Conservation (phyloP, 2,797 vertebrate genomes). For the Catharus ustulatus region DNA sequence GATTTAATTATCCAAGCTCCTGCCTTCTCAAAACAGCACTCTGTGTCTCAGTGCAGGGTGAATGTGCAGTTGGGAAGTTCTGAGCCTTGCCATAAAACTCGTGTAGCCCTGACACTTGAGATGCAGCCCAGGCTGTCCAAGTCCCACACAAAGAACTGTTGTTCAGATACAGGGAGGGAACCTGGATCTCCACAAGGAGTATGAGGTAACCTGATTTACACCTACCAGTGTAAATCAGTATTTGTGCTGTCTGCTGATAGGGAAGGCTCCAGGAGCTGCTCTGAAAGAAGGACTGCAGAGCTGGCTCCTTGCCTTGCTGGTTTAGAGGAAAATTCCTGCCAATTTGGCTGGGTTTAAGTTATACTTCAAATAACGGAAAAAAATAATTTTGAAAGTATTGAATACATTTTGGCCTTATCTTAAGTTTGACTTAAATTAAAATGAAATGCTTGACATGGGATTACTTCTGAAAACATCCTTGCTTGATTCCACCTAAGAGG, state of each 20-base stretch:
- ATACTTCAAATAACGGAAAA: not conserved
- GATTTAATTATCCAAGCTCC: not conserved
- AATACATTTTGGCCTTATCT: not conserved
- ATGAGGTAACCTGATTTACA: not conserved
- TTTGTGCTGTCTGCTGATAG: not conserved
- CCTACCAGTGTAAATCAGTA: not conserved
- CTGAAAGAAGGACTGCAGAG: not conserved
- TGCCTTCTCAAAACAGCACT: not conserved
- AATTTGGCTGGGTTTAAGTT: not conserved
- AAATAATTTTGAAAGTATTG: not conserved
- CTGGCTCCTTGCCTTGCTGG: not conserved
- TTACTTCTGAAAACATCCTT: not conserved
- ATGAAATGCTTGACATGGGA: not conserved
- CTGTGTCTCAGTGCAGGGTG: not conserved
- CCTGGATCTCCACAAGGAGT: not conserved
- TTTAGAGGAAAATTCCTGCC: not conserved
- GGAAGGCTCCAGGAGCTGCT: not conserved
- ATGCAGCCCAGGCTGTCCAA: not conserved
- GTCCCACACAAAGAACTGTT: constrained; percentile 12
- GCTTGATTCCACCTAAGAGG: not conserved
- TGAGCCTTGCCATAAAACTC: not conserved
- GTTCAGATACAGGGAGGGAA: not conserved
- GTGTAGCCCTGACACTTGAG: not conserved
- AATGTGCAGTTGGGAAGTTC: not conserved
- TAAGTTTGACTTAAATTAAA: not conserved